phyloP scores from a whole-genome alignment of 2,113 vertebrate species.

The Aegithalos caudatus region DNA sequence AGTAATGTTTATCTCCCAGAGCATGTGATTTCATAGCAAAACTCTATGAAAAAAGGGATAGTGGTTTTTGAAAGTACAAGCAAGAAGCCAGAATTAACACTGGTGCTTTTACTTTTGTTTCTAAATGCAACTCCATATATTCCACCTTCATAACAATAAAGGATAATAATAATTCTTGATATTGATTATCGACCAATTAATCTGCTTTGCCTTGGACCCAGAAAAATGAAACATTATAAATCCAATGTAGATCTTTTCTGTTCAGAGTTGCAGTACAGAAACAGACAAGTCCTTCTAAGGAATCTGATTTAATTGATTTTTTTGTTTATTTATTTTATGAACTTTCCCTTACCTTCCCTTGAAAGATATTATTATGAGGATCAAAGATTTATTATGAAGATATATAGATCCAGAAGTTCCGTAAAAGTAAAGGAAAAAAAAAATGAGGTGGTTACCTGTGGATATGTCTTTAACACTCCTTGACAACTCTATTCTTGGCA shows the following conservation, averaged over 20 bases:
- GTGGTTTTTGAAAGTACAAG: background rate
- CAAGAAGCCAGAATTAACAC: background rate
- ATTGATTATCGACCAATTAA: background rate
- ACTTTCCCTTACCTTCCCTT: background rate
- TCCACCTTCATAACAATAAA: background rate
- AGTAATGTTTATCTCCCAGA: background rate
- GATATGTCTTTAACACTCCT: background rate
- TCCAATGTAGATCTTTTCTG: background rate
- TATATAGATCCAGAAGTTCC: background rate
- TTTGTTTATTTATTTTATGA: background rate
- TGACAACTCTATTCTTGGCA: background rate
- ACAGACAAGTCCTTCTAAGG: background rate
- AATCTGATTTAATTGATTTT: background rate
- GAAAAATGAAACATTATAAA: background rate
- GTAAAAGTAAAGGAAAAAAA: background rate
- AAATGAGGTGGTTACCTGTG: fast-evolving
- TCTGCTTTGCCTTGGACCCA: background rate
- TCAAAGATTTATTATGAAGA: background rate
- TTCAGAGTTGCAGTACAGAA: background rate
- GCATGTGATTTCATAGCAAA: background rate
- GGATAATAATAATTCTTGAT: no score
- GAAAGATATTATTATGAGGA: background rate
- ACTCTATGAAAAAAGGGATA: background rate
- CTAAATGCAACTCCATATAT: background rate
- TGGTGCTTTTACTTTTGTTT: background rate